phyloP scores from a whole-genome alignment of 1,140 invertebrate species.

The Sitodiplosis mosellana region DNA sequence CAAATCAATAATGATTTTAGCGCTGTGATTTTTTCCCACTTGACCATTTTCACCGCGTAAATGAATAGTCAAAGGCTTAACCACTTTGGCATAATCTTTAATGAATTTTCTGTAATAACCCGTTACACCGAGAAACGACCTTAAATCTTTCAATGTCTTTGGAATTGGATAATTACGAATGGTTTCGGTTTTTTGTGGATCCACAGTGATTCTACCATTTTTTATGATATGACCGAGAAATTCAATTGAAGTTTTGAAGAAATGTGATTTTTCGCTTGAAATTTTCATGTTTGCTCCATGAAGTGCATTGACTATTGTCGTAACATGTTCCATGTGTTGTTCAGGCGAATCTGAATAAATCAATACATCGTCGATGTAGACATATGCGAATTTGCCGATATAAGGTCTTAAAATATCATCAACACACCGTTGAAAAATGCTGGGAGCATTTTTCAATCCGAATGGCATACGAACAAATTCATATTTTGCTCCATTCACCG shows the following conservation, averaged over 20 bases:
- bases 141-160: neutral
- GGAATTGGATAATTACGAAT: neutral
- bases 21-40: conserved; percentile 2
- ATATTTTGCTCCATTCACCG: conserved; percentile 20
- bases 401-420: conserved; percentile 18
- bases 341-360: conserved; percentile 4
- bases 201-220: conserved; percentile 5
- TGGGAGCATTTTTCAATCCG: conserved; percentile 23
- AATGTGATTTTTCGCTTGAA: too few species aligned
- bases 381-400: conserved; percentile 11
- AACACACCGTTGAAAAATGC: conserved; percentile 26
- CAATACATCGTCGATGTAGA: conserved; percentile 14
- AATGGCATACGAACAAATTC: conserved; percentile 22
- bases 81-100: conserved; percentile 4
- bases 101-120: conserved; percentile 13
- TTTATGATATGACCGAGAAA: conserved; percentile 7
- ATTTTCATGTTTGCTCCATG: too few species aligned
- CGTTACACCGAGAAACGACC: neutral
- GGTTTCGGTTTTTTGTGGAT: neutral
- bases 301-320: neutral
- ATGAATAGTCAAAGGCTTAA: conserved; percentile 3
- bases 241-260: too few species aligned
- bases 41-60: conserved; percentile 5
- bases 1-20: conserved; percentile 3
- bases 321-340: conserved; percentile 4